Evolutionary conservation across 2,888 invertebrate genomes (phyloP).

Genomic region (Dolomedes plantarius): DNA sequence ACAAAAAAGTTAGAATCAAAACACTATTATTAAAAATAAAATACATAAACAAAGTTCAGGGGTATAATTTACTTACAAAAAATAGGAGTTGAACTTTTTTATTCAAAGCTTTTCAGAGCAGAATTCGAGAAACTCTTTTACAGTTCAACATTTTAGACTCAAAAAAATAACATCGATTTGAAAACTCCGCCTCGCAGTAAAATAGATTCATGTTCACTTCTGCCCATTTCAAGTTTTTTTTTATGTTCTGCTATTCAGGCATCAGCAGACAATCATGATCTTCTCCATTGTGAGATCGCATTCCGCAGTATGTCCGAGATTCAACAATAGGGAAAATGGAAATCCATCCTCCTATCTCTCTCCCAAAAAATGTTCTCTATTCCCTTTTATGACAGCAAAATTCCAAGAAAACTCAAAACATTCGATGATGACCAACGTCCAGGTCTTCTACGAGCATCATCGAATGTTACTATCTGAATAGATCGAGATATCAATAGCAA

Average conservation of each 20-base stretch:
- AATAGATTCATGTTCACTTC: neutral
- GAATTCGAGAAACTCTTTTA: no score
- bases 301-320: neutral
- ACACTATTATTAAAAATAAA: no score
- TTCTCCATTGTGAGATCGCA: neutral
- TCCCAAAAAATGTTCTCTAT: neutral
- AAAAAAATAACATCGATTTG: no score
- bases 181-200: no score
- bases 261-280: neutral
- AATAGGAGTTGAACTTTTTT: no score
- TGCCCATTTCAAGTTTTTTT: neutral
- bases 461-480: neutral
- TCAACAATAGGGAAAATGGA: neutral
- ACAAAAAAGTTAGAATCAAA: no score
- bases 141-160: no score
- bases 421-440: slow-evolving; percentile 37
- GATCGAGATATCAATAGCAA: neutral
- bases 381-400: neutral
- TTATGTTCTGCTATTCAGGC: neutral
- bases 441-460: slow-evolving; percentile 30
- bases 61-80: no score
- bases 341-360: neutral
- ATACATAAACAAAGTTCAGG: no score
- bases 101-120: no score
- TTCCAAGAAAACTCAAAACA: neutral